Conservation (phyloP, 92 coral and sea anemone species). For the Porites rus region DNA sequence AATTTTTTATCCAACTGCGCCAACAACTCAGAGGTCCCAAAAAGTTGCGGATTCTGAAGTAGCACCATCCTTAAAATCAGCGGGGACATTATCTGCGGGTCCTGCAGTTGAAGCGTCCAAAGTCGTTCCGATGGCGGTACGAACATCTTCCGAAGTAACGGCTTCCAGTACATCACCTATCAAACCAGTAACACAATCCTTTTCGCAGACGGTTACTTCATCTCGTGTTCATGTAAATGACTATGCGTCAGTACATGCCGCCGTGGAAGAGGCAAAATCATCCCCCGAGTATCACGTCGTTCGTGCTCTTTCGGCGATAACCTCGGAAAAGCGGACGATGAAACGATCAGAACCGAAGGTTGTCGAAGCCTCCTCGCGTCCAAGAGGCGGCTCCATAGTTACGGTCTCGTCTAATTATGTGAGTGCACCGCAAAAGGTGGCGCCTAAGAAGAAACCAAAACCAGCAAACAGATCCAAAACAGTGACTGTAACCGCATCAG, state of each 20-base stretch:
- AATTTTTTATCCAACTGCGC: neutral
- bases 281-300: constrained; percentile 9
- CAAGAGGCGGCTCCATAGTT: constrained; percentile 46
- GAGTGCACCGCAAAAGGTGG: constrained; percentile 25
- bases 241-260: neutral
- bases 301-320: constrained; percentile 12
- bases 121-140: neutral
- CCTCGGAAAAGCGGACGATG: constrained; percentile 19
- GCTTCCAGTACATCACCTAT: neutral
- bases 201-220: constrained; percentile 14
- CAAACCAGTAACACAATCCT: constrained; percentile 7
- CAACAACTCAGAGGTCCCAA: constrained; percentile 3
- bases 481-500: constrained; percentile 66
- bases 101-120: neutral
- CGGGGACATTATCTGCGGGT: neutral
- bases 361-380: constrained; percentile 34
- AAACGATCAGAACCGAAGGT: constrained; percentile 38
- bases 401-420: constrained; percentile 64
- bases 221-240: constrained; percentile 24
- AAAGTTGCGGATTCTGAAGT: neutral
- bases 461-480: constrained; percentile 59
- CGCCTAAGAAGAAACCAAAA: constrained; percentile 31
- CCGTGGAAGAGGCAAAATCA: neutral
- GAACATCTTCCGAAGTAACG: constrained; percentile 10
- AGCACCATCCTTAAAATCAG: neutral